These are phyloP conservation scores for Formica exsecta DNA, from an alignment of 1,140 invertebrate species.

Conservation along the genomic window DNA sequence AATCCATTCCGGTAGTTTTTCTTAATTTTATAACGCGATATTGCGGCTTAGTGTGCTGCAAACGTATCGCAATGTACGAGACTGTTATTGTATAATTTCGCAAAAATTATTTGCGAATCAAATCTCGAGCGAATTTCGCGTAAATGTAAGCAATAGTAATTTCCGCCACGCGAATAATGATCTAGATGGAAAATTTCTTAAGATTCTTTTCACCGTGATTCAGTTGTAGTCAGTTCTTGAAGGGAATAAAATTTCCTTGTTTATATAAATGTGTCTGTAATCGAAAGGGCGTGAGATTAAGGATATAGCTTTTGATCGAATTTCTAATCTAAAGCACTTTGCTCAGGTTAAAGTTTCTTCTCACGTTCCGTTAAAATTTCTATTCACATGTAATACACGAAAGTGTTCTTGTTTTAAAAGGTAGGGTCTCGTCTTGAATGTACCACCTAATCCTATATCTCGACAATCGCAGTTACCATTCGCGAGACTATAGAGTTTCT, in stretches of 20 bases:
- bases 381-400: conserved; percentile 43
- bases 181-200: background rate
- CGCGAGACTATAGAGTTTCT: conserved; percentile 32
- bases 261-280: background rate
- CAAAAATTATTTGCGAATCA: background rate
- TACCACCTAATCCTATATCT: conserved; percentile 48
- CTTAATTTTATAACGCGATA: conserved; percentile 38
- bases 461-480: conserved; percentile 53
- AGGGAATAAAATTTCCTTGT: background rate
- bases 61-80: background rate
- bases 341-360: conserved; percentile 14
- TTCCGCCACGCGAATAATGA: background rate
- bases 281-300: background rate
- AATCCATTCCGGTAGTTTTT: conserved; percentile 37
- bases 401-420: conserved; percentile 48
- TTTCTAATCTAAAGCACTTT: background rate
- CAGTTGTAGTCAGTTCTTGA: background rate
- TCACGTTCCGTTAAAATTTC: conserved; percentile 58
- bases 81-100: background rate
- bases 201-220: background rate
- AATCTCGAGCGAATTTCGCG: background rate
- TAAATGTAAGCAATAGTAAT: background rate
- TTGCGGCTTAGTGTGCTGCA: background rate
- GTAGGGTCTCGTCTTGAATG: conserved; percentile 13
- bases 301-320: background rate